Conservation (phyloP, 2,113 vertebrate species). For the Heloderma charlesbogerti region DNA sequence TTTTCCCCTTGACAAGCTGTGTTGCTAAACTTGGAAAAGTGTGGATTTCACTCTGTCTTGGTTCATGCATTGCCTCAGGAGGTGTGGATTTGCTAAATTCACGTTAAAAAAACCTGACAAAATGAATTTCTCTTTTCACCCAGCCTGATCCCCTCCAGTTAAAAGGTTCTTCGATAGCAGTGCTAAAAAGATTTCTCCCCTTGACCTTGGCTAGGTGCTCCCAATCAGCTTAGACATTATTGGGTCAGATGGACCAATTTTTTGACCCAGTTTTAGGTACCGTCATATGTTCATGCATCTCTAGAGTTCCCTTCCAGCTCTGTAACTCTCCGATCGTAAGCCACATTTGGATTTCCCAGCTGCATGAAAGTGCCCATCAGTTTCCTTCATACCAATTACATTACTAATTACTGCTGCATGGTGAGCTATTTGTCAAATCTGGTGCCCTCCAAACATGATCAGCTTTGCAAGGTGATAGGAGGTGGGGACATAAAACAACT, state of each 20-base stretch:
- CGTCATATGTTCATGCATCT: too few relatives aligned
- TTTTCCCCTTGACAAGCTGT: too few relatives aligned
- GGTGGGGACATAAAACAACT: slow-evolving; percentile 13
- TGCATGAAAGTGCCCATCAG: background rate
- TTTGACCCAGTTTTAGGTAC: background rate
- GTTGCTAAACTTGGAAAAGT: too few relatives aligned
- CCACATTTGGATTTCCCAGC: background rate
- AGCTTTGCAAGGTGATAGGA: slow-evolving; percentile 17
- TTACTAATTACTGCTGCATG: background rate
- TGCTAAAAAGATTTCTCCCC: background rate
- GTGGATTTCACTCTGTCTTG: too few relatives aligned
- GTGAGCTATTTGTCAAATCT: background rate
- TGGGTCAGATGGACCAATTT: background rate
- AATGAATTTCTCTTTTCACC: too few relatives aligned
- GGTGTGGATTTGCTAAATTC: too few relatives aligned
- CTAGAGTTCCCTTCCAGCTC: background rate
- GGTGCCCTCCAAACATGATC: slow-evolving; percentile 6
- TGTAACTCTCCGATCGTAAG: background rate
- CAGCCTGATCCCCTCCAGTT: background rate
- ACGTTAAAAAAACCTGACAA: too few relatives aligned
- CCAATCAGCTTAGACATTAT: background rate
- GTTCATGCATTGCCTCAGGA: too few relatives aligned
- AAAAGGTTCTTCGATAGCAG: background rate
- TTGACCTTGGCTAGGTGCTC: background rate
- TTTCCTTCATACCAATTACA: background rate